Conservation (phyloP, 2,888 invertebrate genomes). For the Phania funesta region DNA sequence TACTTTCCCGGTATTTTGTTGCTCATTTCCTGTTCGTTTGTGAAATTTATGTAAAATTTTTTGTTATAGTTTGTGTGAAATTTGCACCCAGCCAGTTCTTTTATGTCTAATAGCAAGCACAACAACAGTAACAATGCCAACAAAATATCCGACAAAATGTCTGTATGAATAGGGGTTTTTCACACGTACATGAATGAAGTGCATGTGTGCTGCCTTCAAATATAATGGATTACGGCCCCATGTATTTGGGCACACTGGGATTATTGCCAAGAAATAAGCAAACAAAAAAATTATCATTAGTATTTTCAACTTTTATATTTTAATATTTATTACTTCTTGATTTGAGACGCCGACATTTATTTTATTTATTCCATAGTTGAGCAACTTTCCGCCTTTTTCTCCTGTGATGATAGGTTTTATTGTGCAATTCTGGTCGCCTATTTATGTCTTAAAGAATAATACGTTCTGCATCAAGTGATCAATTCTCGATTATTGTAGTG, state of each 20-base stretch:
- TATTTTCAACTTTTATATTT: too few species aligned
- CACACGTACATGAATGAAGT: background rate
- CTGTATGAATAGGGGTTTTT: constrained; percentile 5
- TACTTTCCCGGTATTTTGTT: constrained; percentile 43
- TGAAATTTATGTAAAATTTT: constrained; percentile 31
- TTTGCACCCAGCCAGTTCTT: too few species aligned
- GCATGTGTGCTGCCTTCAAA: background rate
- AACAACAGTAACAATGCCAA: constrained; percentile 7
- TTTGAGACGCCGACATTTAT: too few species aligned
- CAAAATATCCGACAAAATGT: constrained; percentile 34
- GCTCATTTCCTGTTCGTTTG: constrained; percentile 57
- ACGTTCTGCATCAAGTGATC: too few species aligned
- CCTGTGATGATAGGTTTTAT: too few species aligned
- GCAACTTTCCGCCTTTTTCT: too few species aligned
- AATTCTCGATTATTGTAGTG: too few species aligned
- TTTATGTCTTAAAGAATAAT: too few species aligned
- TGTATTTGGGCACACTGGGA: background rate
- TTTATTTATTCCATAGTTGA: too few species aligned
- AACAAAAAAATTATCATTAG: too few species aligned
- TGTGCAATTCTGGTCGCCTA: too few species aligned
- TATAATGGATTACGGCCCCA: background rate
- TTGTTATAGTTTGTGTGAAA: constrained; percentile 1
- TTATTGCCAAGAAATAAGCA: background rate
- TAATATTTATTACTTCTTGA: too few species aligned
- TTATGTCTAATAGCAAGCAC: background rate